A percentile compares a stretch with the other conserved stretches of the same genome.
Conservation (phyloP, 2,797 vertebrate genomes). For the Peromyscus eremicus region DNA sequence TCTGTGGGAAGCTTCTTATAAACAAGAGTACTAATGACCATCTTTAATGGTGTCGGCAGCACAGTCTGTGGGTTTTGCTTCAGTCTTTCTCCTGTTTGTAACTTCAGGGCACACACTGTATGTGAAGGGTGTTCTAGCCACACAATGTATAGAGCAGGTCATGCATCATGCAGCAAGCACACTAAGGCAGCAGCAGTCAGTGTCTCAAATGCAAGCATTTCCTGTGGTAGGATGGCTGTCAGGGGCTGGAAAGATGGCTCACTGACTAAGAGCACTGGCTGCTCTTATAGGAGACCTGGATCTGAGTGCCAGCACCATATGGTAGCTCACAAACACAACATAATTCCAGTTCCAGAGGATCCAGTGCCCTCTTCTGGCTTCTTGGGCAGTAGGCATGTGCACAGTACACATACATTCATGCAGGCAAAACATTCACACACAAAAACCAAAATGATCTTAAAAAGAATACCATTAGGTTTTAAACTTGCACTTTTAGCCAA, state of each 20-base stretch:
- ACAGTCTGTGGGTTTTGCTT: not conserved
- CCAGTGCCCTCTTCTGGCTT: not conserved
- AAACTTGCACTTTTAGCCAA: conserved; percentile 8
- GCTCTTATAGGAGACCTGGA: not conserved
- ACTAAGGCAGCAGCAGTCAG: not conserved
- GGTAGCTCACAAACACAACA: not conserved
- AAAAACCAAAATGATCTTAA: not conserved
- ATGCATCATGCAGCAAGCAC: not conserved
- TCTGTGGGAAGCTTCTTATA: conserved; percentile 34
- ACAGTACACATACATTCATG: not conserved
- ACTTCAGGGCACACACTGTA: conserved; percentile 36
- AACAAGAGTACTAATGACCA: not conserved
- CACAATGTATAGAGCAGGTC: conserved; percentile 13
- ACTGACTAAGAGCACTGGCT: not conserved
- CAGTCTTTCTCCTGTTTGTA: conserved; percentile 28
- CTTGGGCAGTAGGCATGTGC: not conserved
- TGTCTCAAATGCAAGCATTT: not conserved
- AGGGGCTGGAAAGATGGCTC: not conserved
- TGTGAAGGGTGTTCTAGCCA: not conserved
- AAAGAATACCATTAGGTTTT: conserved; percentile 26
- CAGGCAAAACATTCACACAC: not conserved
- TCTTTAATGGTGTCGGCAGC: not conserved
- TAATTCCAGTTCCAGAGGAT: not conserved
- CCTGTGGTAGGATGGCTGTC: not conserved
- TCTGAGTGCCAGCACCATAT: not conserved